phyloP scores from a whole-genome alignment of 2,888 invertebrate genomes.

The Xanthia icteritia region DNA sequence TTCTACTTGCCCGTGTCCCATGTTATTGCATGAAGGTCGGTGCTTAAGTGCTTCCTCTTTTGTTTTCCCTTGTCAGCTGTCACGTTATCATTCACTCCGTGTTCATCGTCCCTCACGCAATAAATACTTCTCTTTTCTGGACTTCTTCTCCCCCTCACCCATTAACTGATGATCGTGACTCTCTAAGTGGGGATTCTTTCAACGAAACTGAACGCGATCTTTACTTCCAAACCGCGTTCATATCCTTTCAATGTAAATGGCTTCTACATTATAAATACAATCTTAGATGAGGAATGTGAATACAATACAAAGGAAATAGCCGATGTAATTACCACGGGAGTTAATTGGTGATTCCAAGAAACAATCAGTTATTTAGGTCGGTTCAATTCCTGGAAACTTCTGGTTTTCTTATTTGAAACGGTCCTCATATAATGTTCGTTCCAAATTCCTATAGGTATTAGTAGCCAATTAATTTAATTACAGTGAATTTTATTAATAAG shows the following conservation, averaged over 20 bases:
- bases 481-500: background rate
- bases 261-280: constrained; percentile 34
- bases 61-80: background rate
- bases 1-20: background rate
- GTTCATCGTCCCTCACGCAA: no score
- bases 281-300: constrained; percentile 28
- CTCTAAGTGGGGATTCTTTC: background rate
- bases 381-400: constrained; percentile 32
- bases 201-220: no score
- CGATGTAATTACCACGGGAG: constrained; percentile 39
- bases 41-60: background rate
- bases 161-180: background rate
- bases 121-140: background rate
- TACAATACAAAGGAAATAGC: constrained; percentile 43
- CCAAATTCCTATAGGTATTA: constrained; percentile 5
- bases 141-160: background rate
- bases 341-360: constrained; percentile 56
- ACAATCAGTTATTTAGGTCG: constrained; percentile 55
- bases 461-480: constrained; percentile 19
- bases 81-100: background rate
- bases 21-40: background rate
- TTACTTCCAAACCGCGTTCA: no score
- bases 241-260: constrained; percentile 31
- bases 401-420: constrained; percentile 18
- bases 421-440: background rate